phyloP scores from a whole-genome alignment of 2,888 invertebrate genomes.

The Spilosoma lubricipeda region DNA sequence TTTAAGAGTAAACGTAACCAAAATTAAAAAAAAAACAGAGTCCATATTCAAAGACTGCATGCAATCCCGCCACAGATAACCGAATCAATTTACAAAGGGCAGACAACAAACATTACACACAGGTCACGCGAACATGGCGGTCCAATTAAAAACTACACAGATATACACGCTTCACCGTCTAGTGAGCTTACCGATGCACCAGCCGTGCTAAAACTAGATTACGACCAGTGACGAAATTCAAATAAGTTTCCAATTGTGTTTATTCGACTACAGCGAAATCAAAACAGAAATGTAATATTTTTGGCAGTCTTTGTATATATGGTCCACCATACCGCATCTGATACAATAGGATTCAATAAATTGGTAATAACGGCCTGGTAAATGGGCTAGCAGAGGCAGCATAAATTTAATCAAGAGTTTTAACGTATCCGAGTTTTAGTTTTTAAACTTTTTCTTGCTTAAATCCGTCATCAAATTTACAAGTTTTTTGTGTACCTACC shows the following conservation, averaged over 20 bases:
- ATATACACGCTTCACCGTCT: neutral
- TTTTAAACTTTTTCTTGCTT: no score
- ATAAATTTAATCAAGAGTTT: no score
- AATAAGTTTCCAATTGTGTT: neutral
- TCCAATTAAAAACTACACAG: slow-evolving; percentile 19
- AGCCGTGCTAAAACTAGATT: neutral
- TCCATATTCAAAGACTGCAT: neutral
- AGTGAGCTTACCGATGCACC: neutral
- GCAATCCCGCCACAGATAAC: neutral
- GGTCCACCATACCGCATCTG: no score
- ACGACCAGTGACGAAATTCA: neutral
- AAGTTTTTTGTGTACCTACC: no score
- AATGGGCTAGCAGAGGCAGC: no score
- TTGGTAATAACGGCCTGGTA: no score
- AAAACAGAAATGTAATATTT: no score
- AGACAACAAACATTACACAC: neutral
- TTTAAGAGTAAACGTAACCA: neutral
- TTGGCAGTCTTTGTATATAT: no score
- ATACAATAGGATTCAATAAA: no score
- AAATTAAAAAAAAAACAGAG: neutral
- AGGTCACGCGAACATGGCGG: slow-evolving; percentile 5
- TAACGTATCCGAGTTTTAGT: no score
- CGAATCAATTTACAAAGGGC: slow-evolving; percentile 9
- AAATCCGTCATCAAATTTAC: no score
- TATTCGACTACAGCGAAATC: neutral